Percentiles rank a stretch among this genome's conserved stretches.
Evolutionary conservation across 1,140 invertebrate species (phyloP).

Genomic region (Tetramorium simillimum): DNA sequence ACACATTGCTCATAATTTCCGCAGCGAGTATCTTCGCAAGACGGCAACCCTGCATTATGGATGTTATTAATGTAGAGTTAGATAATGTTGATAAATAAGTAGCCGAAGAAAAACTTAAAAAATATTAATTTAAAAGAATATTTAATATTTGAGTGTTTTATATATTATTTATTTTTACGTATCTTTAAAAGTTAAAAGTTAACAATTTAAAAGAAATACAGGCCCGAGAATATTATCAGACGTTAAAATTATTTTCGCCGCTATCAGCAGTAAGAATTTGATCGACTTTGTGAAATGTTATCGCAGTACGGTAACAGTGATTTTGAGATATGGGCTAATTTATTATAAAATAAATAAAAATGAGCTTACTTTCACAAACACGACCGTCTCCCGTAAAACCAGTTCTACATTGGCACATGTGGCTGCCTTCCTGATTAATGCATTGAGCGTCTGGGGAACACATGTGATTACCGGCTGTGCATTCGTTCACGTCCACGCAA

Average conservation of each 20-base stretch:
- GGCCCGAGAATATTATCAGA: neutral
- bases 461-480: slow-evolving; percentile 89
- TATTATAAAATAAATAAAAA: slow-evolving; percentile 14
- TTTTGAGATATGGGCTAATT: neutral
- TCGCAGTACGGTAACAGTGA: slow-evolving; percentile 41
- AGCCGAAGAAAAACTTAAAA: neutral
- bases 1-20: slow-evolving; percentile 87
- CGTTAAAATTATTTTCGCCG: slow-evolving; percentile 25
- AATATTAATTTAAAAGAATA: neutral
- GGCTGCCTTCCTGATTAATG: slow-evolving; percentile 93
- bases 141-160: neutral
- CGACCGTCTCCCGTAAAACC: slow-evolving; percentile 93
- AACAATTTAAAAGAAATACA: neutral
- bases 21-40: slow-evolving; percentile 86
- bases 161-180: neutral
- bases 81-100: neutral
- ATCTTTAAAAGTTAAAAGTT: neutral
- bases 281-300: slow-evolving; percentile 22
- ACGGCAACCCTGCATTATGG: slow-evolving; percentile 75
- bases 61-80: slow-evolving; percentile 1
- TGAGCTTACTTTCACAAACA: slow-evolving; percentile 86
- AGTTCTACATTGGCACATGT: slow-evolving; percentile 89
- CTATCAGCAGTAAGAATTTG: slow-evolving; percentile 18
- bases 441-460: slow-evolving; percentile 94
- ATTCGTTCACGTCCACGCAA: slow-evolving; percentile 96